These are phyloP conservation scores for Pseudocheirus occidentalis DNA, from an alignment of 2,797 vertebrate species.

Conservation along the genomic window DNA sequence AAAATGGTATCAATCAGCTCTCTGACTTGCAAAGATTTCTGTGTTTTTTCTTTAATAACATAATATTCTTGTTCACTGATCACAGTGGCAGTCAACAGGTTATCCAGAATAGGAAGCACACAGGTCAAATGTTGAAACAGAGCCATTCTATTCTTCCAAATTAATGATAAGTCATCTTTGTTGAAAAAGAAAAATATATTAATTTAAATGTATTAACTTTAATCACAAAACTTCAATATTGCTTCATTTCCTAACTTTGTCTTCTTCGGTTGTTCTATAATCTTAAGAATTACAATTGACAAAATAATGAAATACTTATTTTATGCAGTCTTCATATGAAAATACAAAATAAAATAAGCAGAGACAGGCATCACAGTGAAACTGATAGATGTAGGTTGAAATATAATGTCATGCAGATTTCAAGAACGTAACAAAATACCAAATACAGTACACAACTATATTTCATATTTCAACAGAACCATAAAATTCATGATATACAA, in stretches of 20 bases:
- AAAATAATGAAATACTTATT: neutral
- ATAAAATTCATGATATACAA: no score
- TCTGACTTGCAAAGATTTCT: slow-evolving; percentile 90
- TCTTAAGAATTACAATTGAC: neutral
- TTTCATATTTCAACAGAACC: no score
- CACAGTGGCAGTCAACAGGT: slow-evolving; percentile 89
- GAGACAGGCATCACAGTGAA: no score
- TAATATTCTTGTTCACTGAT: slow-evolving; percentile 89
- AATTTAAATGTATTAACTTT: slow-evolving; percentile 27
- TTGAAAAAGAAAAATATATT: slow-evolving; percentile 46
- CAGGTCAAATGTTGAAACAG: slow-evolving; percentile 92
- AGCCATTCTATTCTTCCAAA: slow-evolving; percentile 93
- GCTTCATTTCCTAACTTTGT: neutral
- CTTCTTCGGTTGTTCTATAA: neutral
- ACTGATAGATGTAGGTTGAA: no score
- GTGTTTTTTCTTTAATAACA: slow-evolving; percentile 90
- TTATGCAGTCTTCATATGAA: no score
- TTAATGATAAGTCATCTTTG: slow-evolving; percentile 92
- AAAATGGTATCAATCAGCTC: slow-evolving; percentile 93
- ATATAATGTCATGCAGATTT: no score
- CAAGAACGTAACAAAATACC: no score
- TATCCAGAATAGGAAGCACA: slow-evolving; percentile 90
- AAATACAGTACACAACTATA: no score
- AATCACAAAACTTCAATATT: slow-evolving; percentile 33
- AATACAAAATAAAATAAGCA: no score